Evolutionary conservation across 2,797 vertebrate species (phyloP), one percentile per base, ranked within the genome.

Genomic region (Synanceia verrucosa): DNA sequence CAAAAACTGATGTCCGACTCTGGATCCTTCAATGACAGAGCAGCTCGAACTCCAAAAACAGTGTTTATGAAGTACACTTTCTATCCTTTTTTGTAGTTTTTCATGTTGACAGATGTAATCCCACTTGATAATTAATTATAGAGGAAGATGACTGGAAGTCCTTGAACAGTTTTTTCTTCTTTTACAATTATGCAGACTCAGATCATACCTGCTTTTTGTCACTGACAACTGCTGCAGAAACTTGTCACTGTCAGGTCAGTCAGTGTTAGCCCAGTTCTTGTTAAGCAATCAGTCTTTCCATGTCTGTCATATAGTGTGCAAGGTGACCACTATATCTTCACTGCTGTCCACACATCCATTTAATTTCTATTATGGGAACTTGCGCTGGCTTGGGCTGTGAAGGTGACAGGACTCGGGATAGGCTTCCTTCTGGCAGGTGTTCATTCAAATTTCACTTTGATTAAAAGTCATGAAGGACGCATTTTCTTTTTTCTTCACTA

Each of bases 401-500:
- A 68, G 23, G 67, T 73, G 74, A 66, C 33, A 47, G 53, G 59
- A 8, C 50, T 41, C 39, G 23, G 4, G 72, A 70, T 64, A 23
- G 28, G 67, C 26, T 52, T 60, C 13, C 71, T 7, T 19, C 6
- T 59, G 28, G n/a, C 63, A 60, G 43, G 2, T 68, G 34, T 63
- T 82, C 14, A 82, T 81, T 79, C 53, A 72, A 82, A 44, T 37
- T 51, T 78, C 57, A 56, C 14, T 61, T 48, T 62, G 33, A 85
- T 84, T 80, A 52, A 79, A 79, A 65, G 58, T 53, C 29, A 36
- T 44, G 41, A 36, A 37, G 24, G 29, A 26, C 19, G 63, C n/a
- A n/a, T 48, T 44, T 56, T 14, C 29, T 12, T 28, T 50, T 6
- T 43, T 5, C 10, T 65, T 37, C 14, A 41, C 16, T 10, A 26